Percentiles rank a stretch among this genome's conserved stretches.
These are phyloP conservation scores for Atractosteus spatula DNA, from an alignment of 2,113 vertebrate species.

Conservation along the genomic window DNA sequence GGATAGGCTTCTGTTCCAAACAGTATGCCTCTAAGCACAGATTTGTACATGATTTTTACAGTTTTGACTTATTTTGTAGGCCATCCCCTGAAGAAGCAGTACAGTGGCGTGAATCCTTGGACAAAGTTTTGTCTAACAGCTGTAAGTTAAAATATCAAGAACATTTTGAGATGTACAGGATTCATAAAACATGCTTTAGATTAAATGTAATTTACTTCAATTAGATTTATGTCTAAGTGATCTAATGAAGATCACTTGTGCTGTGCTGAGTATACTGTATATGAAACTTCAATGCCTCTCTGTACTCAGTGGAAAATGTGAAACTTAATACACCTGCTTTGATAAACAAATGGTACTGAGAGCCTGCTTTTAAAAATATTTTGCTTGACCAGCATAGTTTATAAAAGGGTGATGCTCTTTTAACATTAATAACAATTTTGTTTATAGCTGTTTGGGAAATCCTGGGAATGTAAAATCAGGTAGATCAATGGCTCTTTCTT, in stretches of 20 bases:
- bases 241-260: too few relatives aligned
- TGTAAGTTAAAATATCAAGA: conserved; percentile 67
- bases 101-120: conserved; percentile 88
- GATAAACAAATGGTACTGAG: not conserved
- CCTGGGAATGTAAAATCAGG: conserved; percentile 1
- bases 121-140: conserved; percentile 80
- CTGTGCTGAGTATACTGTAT: too few relatives aligned
- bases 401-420: too few relatives aligned
- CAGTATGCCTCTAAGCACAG: too few relatives aligned
- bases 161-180: too few relatives aligned
- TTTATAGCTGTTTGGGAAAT: conserved; percentile 22
- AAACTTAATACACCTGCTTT: too few relatives aligned
- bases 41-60: conserved; percentile 7
- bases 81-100: conserved; percentile 74
- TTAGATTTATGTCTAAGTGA: too few relatives aligned
- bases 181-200: too few relatives aligned
- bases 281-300: too few relatives aligned
- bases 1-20: too few relatives aligned
- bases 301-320: too few relatives aligned
- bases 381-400: not conserved
- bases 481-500: conserved; percentile 17
- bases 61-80: conserved; percentile 52
- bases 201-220: too few relatives aligned
- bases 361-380: not conserved
- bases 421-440: not conserved